These are phyloP conservation scores for Achatina immaculata DNA, from an alignment of 1,140 invertebrate genomes.

Conservation along the genomic window DNA sequence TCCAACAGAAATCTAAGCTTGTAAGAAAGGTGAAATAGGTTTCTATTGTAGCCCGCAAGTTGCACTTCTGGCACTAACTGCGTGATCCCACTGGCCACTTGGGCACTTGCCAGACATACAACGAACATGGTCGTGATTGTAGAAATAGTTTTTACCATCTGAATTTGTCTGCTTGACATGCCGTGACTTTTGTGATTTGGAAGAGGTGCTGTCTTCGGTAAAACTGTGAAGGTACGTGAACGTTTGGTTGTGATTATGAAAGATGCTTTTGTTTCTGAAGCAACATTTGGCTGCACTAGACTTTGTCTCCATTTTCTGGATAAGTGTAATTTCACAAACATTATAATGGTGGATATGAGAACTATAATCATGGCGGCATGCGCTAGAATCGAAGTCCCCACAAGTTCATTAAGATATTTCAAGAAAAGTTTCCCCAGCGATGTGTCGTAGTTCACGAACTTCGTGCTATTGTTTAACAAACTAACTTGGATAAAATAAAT, in stretches of 20 bases:
- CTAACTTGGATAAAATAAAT: neutral
- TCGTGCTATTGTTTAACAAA: neutral
- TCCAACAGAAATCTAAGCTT: neutral
- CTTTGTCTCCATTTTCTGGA: conserved; percentile 6
- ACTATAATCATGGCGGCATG: conserved; percentile 9
- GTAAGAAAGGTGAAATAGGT: neutral
- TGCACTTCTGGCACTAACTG: neutral
- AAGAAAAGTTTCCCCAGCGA: neutral
- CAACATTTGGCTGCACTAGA: neutral
- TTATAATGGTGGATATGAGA: conserved; percentile 9
- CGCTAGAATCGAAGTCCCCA: neutral
- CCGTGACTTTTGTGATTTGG: neutral
- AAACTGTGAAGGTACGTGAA: neutral
- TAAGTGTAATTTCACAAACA: neutral
- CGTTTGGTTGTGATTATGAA: neutral
- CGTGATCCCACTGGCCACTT: neutral
- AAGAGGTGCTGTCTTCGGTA: neutral
- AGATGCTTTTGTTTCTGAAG: neutral
- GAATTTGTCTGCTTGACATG: neutral
- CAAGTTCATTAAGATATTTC: conserved; percentile 1
- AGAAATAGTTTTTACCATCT: neutral
- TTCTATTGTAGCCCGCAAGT: conserved; percentile 2
- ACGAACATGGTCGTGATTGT: neutral
- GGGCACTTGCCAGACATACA: neutral
- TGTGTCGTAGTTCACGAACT: neutral